Evolutionary conservation across 2,888 invertebrate genomes (phyloP).

Genomic region (Dryococelus australis): DNA sequence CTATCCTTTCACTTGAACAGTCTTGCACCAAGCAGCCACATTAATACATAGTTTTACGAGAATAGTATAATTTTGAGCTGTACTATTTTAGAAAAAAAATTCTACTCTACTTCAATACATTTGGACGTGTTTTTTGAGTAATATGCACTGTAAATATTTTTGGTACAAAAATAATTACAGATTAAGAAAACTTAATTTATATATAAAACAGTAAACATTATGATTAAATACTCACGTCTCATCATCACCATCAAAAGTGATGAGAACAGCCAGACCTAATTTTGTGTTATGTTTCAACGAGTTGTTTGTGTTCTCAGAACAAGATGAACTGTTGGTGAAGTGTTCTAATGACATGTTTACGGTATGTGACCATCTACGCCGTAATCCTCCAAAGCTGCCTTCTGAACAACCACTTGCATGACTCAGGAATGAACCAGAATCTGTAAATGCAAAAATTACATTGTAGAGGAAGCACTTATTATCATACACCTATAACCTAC

Average conservation of each 20-base stretch:
- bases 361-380: conserved; percentile 64
- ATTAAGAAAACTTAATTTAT: background rate
- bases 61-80: too few species aligned
- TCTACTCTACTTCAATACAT: too few species aligned
- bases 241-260: conserved; percentile 42
- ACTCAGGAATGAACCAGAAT: conserved; percentile 28
- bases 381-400: conserved; percentile 64
- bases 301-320: conserved; percentile 6
- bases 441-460: background rate
- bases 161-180: too few species aligned
- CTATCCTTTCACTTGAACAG: too few species aligned
- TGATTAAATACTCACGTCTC: conserved; percentile 58
- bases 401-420: conserved; percentile 34
- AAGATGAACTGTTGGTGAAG: conserved; percentile 52
- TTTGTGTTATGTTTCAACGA: conserved; percentile 56
- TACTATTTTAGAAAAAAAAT: too few species aligned
- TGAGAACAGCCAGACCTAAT: conserved; percentile 69
- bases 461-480: background rate
- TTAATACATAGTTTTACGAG: too few species aligned
- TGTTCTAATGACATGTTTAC: conserved; percentile 65
- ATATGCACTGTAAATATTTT: too few species aligned
- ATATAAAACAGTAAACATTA: background rate
- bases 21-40: too few species aligned
- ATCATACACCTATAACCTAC: background rate
- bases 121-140: too few species aligned